Base-by-base conservation (phyloP, 2,888 invertebrate species). In the Monochamus alternatus region DNA sequence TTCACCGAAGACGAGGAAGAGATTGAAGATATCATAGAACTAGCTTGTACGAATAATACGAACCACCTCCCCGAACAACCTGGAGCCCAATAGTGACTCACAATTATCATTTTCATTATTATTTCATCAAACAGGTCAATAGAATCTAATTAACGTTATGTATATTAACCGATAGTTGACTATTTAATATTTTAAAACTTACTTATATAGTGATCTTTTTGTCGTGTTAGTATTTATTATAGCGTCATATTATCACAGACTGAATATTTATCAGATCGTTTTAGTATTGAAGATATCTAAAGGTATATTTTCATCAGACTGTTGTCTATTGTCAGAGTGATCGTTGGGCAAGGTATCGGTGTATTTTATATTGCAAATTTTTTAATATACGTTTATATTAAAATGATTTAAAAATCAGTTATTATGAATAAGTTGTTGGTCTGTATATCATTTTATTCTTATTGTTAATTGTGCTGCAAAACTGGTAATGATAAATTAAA, bases 1-100 rank as follows among this genome's bases (percentile, higher is more conserved):
- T 74, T 78, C 30, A 81, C 80, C 9, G 81, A 84, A 38, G 78
- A 79, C 32, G 82, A 83, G 67, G 80, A 79, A 30, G 81, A 82
- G 32, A 81, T 81, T 38, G 81, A 78, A 43, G 81, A 79, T 22
- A 76, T 30, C 12, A 66, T 47, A 22, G 69, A 67, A 5, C 58
- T 64, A 14, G 74, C 38, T 14, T 55, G 74, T 3, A 73, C 70
- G 68, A 68, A 66, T 30, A 71, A 71, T 44, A 72, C 63, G 38
- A 60, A 62, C 22, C 51, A 71, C 14, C 12, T 62, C 14, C 62
- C 62, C 30, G 52, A 55, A 47, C 60, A 60, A 22, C 47, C 69
- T 22, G 60, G 44, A n/a, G 44, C n/a, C 55, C 60, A 60, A 14
- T 38, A 66, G 43, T 68, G 58, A 44, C 31, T 32, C 32, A 22